Evolutionary conservation across 2,888 invertebrate genomes (phyloP).

Genomic region (Lasioglossum zephyrum): DNA sequence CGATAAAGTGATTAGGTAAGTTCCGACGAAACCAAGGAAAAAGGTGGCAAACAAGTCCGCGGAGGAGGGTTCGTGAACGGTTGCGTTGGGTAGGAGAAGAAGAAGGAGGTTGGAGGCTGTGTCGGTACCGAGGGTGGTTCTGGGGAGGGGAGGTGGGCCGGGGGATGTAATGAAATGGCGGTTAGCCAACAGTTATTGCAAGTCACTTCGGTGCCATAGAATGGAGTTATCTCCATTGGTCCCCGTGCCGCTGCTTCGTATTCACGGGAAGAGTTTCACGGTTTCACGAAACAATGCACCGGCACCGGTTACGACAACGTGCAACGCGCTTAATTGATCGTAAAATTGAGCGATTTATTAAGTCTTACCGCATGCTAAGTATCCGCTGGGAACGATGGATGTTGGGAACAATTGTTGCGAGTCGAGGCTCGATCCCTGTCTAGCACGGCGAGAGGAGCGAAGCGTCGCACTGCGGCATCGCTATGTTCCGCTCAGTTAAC

Average conservation of each 20-base stretch:
- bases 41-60: conserved; percentile 26
- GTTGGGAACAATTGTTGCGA: conserved; percentile 15
- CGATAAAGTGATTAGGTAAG: conserved; percentile 77
- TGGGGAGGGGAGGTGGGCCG: neutral
- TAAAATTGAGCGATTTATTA: conserved; percentile 50
- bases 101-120: neutral
- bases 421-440: neutral
- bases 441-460: neutral
- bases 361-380: conserved; percentile 42
- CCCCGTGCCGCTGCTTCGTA: conserved; percentile 37
- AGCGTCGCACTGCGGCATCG: conserved; percentile 45
- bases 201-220: conserved; percentile 59
- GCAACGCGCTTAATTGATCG: conserved; percentile 48
- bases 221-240: conserved; percentile 47
- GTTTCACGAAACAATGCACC: conserved; percentile 51
- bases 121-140: neutral
- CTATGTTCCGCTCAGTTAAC: neutral
- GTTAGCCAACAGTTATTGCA: conserved; percentile 70
- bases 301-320: conserved; percentile 18
- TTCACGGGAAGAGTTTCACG: conserved; percentile 51
- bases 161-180: conserved; percentile 57
- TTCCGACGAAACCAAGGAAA: conserved; percentile 63
- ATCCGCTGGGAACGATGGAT: conserved; percentile 23
- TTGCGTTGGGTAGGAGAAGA: neutral
- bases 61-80: neutral